phyloP scores from a whole-genome alignment of 1,140 invertebrate genomes.

The Pachypsylla venusta region DNA sequence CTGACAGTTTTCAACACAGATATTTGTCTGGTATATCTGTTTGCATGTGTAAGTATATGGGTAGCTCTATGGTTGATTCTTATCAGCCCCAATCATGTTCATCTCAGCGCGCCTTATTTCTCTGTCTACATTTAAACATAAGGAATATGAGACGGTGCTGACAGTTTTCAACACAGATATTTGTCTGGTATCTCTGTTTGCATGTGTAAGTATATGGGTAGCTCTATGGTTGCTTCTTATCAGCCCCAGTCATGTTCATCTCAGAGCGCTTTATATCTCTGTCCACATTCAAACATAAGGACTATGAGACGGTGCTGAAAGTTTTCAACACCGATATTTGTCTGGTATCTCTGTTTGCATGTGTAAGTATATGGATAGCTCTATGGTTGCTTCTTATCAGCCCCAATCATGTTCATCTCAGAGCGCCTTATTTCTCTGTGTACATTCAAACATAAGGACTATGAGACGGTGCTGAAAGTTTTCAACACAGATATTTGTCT shows the following conservation, averaged over 20 bases:
- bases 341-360: constrained; percentile 1
- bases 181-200: constrained; percentile 4
- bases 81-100: constrained; percentile 89
- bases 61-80: no score
- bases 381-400: constrained; percentile 80
- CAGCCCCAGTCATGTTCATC: constrained; percentile 86
- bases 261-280: constrained; percentile 83
- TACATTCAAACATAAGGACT: constrained; percentile 32
- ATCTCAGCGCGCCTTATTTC: constrained; percentile 84
- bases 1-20: background rate
- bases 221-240: no score
- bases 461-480: background rate
- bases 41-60: constrained; percentile 6
- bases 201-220: constrained; percentile 5
- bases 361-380: no score
- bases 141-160: background rate
- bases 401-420: constrained; percentile 87
- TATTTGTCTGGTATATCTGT: constrained; percentile 1
- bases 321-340: constrained; percentile 3
- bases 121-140: constrained; percentile 40
- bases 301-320: background rate
- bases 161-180: background rate
- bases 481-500: constrained; percentile 4
- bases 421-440: constrained; percentile 78
- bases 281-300: constrained; percentile 36